Percentiles rank a stretch among this genome's conserved stretches.
Evolutionary conservation across 2,113 vertebrate species (phyloP).

Genomic region (Petrocephalus zakoni): DNA sequence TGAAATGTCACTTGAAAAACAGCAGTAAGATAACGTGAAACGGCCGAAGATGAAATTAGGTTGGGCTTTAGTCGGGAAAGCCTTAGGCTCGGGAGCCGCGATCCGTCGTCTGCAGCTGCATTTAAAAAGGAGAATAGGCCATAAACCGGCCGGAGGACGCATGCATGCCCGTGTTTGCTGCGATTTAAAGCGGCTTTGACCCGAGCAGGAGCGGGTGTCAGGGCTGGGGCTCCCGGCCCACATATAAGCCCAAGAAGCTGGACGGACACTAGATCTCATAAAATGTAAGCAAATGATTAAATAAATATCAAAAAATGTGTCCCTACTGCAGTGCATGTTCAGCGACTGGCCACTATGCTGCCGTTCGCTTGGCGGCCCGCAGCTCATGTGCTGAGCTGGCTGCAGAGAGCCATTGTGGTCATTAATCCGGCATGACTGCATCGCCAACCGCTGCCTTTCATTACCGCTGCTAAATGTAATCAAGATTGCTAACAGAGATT

Average conservation of each 20-base stretch:
- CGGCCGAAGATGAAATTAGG: not conserved
- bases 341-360: not conserved
- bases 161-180: not conserved
- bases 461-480: not conserved
- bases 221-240: no score
- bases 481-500: conserved; percentile 1
- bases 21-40: not conserved
- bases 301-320: not conserved
- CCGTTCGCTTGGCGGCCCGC: not conserved
- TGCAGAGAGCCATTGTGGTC: not conserved
- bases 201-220: no score
- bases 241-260: not conserved
- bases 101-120: not conserved
- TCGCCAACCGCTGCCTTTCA: not conserved
- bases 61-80: not conserved
- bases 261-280: not conserved
- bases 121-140: not conserved
- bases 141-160: no score
- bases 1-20: not conserved
- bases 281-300: not conserved
- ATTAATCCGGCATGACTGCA: not conserved
- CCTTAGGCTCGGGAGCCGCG: no score
- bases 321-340: not conserved
- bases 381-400: not conserved
- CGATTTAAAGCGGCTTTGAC: not conserved